Evolutionary conservation across 2,113 vertebrate genomes (phyloP).

Genomic region (Merops nubicus): DNA sequence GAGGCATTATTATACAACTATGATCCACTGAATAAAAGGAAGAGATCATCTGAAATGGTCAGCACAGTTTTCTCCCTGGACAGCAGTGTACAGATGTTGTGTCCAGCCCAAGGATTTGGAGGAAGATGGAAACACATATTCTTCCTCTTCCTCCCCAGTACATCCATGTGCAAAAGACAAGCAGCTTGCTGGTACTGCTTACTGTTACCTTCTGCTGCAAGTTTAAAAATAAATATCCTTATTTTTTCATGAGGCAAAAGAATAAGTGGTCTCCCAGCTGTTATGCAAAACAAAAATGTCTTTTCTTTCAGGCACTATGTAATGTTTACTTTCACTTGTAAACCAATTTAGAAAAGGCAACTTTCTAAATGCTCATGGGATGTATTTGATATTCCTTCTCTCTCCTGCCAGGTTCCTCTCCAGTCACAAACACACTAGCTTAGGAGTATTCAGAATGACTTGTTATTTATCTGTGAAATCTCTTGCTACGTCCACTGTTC

Average conservation of each 20-base stretch:
- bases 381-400: background rate
- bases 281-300: background rate
- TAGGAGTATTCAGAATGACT: background rate
- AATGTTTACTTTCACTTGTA: constrained; percentile 21
- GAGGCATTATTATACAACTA: background rate
- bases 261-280: background rate
- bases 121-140: background rate
- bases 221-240: background rate
- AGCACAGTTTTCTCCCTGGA: background rate
- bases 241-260: background rate
- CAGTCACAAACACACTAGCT: background rate
- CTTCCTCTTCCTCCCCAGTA: background rate
- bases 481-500: background rate
- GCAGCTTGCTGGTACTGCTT: background rate
- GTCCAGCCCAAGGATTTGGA: background rate
- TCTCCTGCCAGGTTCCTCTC: background rate
- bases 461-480: background rate
- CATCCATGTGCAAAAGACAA: background rate
- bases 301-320: background rate
- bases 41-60: background rate
- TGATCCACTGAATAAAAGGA: background rate
- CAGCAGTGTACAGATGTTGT: fast-evolving
- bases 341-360: background rate
- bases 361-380: background rate
- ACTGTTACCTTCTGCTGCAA: background rate